Evolutionary conservation across 2,113 vertebrate species (phyloP), one percentile per base, ranked within the genome.

Genomic region (Neofelis nebulosa): DNA sequence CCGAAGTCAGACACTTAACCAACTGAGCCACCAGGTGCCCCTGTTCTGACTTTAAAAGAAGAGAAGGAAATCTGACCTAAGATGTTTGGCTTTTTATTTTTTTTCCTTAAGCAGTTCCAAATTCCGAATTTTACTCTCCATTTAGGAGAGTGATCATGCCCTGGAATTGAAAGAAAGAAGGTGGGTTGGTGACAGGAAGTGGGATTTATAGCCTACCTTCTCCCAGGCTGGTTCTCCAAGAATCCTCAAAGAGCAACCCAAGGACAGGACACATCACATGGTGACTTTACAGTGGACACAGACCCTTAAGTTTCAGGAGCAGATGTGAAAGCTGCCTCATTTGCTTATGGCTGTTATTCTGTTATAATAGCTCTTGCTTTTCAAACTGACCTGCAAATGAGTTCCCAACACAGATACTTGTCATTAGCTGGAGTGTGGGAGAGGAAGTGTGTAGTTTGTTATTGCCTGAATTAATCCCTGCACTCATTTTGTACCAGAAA

Each of bases 361-460:
- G 15, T 85, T 29, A 69, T 50, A 71, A 21, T 88, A 29, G 8
- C 36, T 85, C 63, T 91, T 91, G 73, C 25, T 95, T 91, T 89
- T 92, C 82, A 71, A 83, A 92, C 91, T 92, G 89, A 25, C 82
- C 50, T 85, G 23, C 13, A 89, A 87, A 95, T 95, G 29, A 95
- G 27, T 83, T 83, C 15, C 1, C 19, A 52, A 13, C 2, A 10
- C 83, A 71, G 55, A n/a, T 18, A 15, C 8, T 61, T 87, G 65
- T 98, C 41, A 97, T 86, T 23, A 41, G 25, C 48, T 78, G 57
- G 71, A 71, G n/a, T 27, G 29, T 4, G 25, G 48, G 50, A 81
- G 82, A 33, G 12, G 36, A 38, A 55, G 23, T 23, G 36, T 31
- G 45, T 14, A 52, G 36, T 31, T 27, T 69, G 55, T 38, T 63